Percentiles rank a stretch among this genome's conserved stretches.
These are phyloP conservation scores for Platalea minor DNA, from an alignment of 2,797 vertebrate species.

Conservation along the genomic window DNA sequence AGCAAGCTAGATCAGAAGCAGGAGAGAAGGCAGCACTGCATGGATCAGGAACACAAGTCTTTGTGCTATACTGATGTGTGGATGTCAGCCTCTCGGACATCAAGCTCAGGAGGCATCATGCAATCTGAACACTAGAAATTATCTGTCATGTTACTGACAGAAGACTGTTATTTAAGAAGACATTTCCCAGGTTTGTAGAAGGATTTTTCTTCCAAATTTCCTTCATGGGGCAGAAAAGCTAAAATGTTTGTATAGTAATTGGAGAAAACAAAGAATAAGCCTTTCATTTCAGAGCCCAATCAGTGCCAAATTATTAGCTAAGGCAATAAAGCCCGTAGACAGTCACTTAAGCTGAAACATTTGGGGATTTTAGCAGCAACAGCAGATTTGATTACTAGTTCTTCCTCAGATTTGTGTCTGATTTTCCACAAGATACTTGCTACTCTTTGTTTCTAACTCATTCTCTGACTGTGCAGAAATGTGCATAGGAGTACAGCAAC, in stretches of 20 bases:
- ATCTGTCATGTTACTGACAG: not conserved
- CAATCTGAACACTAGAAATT: not conserved
- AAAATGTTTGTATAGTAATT: not conserved
- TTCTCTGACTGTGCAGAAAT: not conserved
- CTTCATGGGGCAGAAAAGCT: not conserved
- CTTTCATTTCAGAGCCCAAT: not conserved
- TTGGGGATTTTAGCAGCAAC: not conserved
- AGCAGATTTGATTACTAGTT: not conserved
- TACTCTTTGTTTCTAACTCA: not conserved
- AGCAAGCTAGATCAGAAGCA: not conserved
- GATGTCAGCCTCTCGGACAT: not conserved
- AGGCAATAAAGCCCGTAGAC: not conserved
- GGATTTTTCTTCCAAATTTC: not conserved
- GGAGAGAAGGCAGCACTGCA: not conserved
- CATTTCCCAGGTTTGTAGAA: not conserved
- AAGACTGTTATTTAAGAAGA: not conserved
- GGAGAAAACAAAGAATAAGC: slow-evolving; percentile 4
- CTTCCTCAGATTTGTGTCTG: not conserved
- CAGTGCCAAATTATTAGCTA: not conserved
- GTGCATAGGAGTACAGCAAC: not conserved
- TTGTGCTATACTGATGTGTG: not conserved
- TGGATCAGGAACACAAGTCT: not conserved
- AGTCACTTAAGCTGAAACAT: not conserved
- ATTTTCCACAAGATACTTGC: not conserved
- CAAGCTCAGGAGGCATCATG: not conserved